phyloP scores from a whole-genome alignment of 2,113 vertebrate genomes.

The Bubalus kerabau region DNA sequence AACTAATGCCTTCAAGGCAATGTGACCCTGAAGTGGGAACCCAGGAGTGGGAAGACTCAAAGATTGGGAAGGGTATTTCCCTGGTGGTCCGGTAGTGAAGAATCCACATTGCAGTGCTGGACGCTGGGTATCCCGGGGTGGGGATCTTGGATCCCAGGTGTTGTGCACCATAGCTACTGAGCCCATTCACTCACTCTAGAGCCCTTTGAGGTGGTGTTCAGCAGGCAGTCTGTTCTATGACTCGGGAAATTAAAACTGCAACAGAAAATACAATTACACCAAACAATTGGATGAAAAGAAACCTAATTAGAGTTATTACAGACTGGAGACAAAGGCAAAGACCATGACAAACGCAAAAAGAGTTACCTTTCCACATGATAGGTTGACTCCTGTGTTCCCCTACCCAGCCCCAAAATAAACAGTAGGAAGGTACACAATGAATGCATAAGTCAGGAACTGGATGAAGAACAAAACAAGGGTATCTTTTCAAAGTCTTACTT shows the following conservation, averaged over 20 bases:
- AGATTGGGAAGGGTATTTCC: background rate
- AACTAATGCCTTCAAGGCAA: background rate
- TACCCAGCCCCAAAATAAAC: background rate
- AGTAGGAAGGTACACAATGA: background rate
- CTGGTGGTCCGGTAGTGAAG: background rate
- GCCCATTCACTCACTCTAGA: background rate
- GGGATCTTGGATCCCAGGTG: background rate
- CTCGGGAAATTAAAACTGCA: background rate
- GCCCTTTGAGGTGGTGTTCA: background rate
- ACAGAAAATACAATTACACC: background rate
- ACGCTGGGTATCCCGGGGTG: fast-evolving
- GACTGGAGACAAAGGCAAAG: background rate
- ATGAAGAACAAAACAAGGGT: background rate
- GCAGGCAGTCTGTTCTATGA: background rate
- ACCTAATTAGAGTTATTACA: background rate
- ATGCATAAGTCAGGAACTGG: background rate
- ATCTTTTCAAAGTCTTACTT: background rate
- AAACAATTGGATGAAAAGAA: background rate
- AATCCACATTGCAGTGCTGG: background rate
- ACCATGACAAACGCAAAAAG: background rate
- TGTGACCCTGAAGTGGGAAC: background rate
- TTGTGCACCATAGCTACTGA: background rate
- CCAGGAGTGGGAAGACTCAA: background rate
- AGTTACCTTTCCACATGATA: background rate
- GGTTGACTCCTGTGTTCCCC: background rate